Evolutionary conservation across 2,797 vertebrate genomes (phyloP).

Genomic region (Glyptemys insculpta): DNA sequence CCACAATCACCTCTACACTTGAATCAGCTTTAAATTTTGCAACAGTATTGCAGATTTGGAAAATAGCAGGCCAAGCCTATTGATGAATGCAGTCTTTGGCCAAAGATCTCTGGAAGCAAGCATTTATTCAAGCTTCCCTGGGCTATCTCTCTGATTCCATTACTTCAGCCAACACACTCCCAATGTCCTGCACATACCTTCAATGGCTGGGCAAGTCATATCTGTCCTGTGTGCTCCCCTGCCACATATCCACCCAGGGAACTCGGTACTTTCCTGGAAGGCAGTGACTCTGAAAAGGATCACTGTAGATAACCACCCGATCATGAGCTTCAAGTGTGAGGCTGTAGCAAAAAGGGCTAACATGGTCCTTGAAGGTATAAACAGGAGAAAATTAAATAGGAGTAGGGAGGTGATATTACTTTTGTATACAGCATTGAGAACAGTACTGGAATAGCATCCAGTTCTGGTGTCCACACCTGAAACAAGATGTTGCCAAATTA

Average conservation of each 20-base stretch:
- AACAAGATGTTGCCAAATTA: conserved; percentile 8
- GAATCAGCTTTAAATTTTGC: conserved; percentile 6
- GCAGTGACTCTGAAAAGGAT: neutral
- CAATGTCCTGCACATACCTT: neutral
- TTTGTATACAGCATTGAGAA: neutral
- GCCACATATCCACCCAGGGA: neutral
- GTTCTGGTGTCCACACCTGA: neutral
- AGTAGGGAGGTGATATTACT: neutral
- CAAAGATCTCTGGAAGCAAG: neutral
- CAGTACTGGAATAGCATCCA: neutral
- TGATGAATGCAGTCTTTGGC: neutral
- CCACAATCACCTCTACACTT: neutral
- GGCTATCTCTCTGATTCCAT: neutral
- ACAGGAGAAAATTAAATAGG: neutral
- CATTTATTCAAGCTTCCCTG: neutral
- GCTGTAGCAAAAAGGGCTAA: neutral
- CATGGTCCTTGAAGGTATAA: neutral
- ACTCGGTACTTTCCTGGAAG: neutral
- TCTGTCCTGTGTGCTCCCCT: neutral
- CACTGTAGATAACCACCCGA: neutral
- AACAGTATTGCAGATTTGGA: neutral
- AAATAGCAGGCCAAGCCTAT: neutral
- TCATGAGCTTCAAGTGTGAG: neutral
- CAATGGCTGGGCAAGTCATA: neutral
- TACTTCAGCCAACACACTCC: neutral